Evolutionary conservation across 1,140 invertebrate species (phyloP).

Genomic region (Pantala flavescens): DNA sequence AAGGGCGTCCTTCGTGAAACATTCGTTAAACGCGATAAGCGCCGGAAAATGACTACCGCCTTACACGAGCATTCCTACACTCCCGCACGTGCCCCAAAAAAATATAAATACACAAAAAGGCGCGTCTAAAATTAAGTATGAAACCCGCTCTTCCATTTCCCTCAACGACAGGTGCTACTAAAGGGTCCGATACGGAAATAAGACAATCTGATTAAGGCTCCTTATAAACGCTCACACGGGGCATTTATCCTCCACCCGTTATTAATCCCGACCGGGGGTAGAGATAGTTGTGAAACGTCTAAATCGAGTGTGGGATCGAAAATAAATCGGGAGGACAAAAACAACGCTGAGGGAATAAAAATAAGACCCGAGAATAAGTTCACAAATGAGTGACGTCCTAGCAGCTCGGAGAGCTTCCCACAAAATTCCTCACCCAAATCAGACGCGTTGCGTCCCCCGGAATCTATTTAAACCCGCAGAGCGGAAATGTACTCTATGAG

Average conservation of each 20-base stretch:
- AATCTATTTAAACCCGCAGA: background rate
- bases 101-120: background rate
- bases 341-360: background rate
- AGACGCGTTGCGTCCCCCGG: background rate
- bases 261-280: no score
- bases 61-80: no score
- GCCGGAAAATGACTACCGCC: no score
- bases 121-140: background rate
- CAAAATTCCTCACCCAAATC: background rate
- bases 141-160: background rate
- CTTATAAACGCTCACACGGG: no score
- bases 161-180: background rate
- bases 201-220: no score
- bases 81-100: background rate
- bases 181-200: background rate
- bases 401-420: background rate
- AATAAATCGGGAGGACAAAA: background rate
- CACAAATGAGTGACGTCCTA: background rate
- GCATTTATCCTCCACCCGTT: no score
- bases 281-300: background rate
- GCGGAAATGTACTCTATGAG: conserved; percentile 1
- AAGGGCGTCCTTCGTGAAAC: no score
- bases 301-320: background rate
- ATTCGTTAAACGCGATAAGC: no score
- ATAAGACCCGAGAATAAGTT: background rate